Percentiles rank a stretch among this genome's conserved stretches.
phyloP scores from a whole-genome alignment of 1,140 invertebrate genomes.

The Hormaphis cornu region DNA sequence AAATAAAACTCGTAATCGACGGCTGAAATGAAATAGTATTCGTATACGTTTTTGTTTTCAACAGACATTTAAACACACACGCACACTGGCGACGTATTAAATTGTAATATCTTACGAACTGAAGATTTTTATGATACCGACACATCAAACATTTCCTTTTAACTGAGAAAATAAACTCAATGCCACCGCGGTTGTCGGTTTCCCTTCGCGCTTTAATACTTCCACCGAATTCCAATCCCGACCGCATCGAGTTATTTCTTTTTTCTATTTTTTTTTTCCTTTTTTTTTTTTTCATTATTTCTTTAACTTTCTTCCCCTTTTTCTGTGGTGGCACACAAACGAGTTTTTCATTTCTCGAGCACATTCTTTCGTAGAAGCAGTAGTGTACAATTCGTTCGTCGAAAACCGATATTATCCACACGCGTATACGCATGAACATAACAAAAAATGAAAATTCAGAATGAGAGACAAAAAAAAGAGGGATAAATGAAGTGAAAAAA shows the following conservation, averaged over 20 bases:
- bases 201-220: background rate
- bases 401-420: constrained; percentile 9
- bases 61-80: background rate
- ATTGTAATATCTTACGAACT: constrained; percentile 1
- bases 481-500: background rate
- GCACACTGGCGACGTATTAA: background rate
- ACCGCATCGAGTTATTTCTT: background rate
- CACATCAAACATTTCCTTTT: constrained; percentile 19
- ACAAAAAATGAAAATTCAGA: background rate
- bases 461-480: background rate
- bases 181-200: background rate
- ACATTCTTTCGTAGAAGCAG: background rate
- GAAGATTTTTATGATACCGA: background rate
- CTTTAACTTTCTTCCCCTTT: background rate
- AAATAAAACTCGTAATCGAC: too few relatives aligned
- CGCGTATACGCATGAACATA: background rate
- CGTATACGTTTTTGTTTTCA: background rate
- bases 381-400: background rate
- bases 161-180: constrained; percentile 14
- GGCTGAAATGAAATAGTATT: too few relatives aligned
- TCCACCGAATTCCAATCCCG: constrained; percentile 17
- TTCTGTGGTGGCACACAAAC: background rate
- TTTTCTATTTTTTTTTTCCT: too few relatives aligned
- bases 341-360: background rate
- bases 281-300: background rate